Evolutionary conservation across 2,888 invertebrate genomes (phyloP).

Genomic region (Frankliniella intonsa): DNA sequence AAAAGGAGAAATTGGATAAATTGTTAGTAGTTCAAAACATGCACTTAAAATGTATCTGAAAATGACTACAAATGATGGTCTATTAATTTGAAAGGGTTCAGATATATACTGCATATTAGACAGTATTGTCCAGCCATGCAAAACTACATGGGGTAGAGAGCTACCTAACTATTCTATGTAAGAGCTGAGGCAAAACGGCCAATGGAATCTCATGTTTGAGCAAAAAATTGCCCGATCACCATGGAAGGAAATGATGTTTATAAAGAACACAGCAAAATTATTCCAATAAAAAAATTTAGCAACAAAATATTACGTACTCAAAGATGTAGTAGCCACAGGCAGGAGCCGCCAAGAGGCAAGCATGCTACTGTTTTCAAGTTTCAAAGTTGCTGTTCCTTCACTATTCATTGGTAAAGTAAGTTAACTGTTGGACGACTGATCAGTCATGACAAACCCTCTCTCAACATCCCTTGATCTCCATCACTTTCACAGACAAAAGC

Average conservation of each 20-base stretch:
- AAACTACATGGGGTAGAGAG: not conserved
- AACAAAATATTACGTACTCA: slow-evolving; percentile 12
- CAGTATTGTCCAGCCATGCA: slow-evolving; percentile 13
- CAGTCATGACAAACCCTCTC: not conserved
- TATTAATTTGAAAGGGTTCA: slow-evolving; percentile 1
- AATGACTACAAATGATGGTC: not conserved
- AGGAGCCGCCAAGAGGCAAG: not conserved
- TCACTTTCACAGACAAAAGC: not conserved
- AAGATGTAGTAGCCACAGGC: not conserved
- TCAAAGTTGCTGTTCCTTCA: slow-evolving; percentile 1
- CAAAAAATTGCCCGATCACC: not conserved
- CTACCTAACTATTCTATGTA: not conserved
- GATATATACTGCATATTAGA: not conserved
- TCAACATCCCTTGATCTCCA: not conserved
- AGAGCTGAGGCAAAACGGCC: not conserved
- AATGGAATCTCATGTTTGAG: not conserved
- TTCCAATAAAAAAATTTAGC: not conserved
- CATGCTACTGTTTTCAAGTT: slow-evolving; percentile 3
- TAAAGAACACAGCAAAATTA: not conserved
- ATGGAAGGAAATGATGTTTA: not conserved
- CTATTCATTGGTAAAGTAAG: not conserved
- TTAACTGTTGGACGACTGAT: not conserved
- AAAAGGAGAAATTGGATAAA: not conserved
- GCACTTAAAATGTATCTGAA: slow-evolving; percentile 3
- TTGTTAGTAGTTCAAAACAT: not conserved